These are phyloP conservation scores for Crypturellus undulatus DNA, from an alignment of 2,113 vertebrate species.

Conservation along the genomic window DNA sequence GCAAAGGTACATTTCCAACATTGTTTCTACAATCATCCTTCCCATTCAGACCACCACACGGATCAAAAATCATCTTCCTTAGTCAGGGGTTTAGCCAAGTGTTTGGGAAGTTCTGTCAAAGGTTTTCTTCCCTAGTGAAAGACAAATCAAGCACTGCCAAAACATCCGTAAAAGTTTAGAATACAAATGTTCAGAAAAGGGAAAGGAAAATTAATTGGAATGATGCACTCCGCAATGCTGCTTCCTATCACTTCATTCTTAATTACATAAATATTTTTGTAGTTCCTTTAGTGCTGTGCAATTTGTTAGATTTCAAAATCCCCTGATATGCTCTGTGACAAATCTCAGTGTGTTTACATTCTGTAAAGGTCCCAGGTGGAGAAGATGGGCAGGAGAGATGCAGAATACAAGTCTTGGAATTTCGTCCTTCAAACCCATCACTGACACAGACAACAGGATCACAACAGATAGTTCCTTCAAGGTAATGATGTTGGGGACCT, in stretches of 20 bases:
- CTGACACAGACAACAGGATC: neutral
- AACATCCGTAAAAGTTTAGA: neutral
- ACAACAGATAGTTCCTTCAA: neutral
- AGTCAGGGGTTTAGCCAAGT: neutral
- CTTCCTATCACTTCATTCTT: conserved; percentile 44
- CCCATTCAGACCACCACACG: neutral
- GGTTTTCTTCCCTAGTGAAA: neutral
- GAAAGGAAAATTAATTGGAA: conserved; percentile 48
- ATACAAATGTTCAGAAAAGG: neutral
- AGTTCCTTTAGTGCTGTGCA: neutral
- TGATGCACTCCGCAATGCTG: neutral
- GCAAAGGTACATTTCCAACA: neutral
- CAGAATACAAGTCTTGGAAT: neutral
- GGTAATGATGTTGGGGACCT: neutral
- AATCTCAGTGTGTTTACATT: conserved; percentile 28
- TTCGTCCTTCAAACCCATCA: neutral
- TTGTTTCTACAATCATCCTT: neutral
- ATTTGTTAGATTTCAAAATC: conserved; percentile 22
- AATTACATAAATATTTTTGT: conserved; percentile 45
- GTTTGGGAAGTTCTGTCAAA: neutral
- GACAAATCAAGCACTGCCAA: neutral
- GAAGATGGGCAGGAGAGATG: neutral
- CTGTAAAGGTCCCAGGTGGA: conserved; percentile 31
- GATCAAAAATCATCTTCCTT: neutral
- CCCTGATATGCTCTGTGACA: neutral